Evolutionary conservation across 1,140 invertebrate species (phyloP).

Genomic region (Acromyrmex charruanus): DNA sequence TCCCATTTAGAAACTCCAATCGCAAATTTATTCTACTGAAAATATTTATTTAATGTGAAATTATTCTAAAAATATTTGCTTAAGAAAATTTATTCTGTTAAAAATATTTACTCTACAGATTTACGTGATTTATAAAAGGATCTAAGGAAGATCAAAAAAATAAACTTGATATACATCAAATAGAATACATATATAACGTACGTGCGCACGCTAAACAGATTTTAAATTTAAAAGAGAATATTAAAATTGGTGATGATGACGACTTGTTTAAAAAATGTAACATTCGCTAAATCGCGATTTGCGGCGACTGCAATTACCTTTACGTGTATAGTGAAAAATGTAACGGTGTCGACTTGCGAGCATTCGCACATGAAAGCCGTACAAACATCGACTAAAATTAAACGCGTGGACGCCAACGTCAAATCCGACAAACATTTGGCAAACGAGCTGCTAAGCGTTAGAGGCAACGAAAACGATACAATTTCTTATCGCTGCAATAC

Average conservation of each 20-base stretch:
- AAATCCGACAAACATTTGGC: conserved; percentile 34
- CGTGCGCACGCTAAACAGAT: background rate
- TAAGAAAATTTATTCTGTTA: background rate
- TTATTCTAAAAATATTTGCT: background rate
- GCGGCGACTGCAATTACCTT: background rate
- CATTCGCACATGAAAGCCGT: background rate
- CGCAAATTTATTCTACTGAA: background rate
- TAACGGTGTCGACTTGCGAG: background rate
- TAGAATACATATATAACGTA: background rate
- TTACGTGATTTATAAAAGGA: background rate
- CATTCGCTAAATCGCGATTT: background rate
- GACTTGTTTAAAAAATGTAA: background rate
- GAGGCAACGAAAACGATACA: conserved; percentile 10
- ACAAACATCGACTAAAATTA: conserved; percentile 41
- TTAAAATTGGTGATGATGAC: background rate
- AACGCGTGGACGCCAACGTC: conserved; percentile 17
- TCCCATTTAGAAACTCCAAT: background rate
- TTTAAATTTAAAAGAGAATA: background rate
- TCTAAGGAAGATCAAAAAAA: background rate
- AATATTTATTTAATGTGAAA: background rate
- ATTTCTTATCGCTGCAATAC: conserved; percentile 12
- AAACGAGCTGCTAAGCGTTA: background rate
- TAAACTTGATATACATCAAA: background rate
- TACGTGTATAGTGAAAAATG: background rate
- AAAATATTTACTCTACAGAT: background rate